phyloP scores from a whole-genome alignment of 1,140 invertebrate species.

The Bursaphelenchus mucronatus region DNA sequence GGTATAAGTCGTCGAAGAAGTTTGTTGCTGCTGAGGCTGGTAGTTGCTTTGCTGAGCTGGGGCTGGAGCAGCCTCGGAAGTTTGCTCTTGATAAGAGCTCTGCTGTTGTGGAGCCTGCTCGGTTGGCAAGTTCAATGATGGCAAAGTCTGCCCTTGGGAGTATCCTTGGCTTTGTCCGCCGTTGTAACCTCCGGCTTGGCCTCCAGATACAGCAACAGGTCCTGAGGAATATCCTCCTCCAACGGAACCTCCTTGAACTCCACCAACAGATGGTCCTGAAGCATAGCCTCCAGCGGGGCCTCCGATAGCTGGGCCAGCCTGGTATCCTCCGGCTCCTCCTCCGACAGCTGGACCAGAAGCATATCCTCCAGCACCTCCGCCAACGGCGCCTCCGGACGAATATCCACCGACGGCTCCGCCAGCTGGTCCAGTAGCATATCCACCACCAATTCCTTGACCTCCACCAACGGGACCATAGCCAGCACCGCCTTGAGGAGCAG shows the following conservation, averaged over 20 bases:
- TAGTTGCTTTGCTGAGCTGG: not conserved
- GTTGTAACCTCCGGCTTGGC: not conserved
- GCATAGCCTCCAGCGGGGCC: not conserved
- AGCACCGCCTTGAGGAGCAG: not conserved
- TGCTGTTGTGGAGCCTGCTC: not conserved
- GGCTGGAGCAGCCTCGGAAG: not conserved
- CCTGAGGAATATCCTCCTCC: slow-evolving; percentile 11
- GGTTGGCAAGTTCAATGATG: slow-evolving; percentile 8
- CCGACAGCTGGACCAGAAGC: not conserved
- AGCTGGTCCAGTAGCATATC: not conserved
- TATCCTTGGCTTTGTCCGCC: slow-evolving; percentile 9
- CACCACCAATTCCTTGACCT: slow-evolving; percentile 18
- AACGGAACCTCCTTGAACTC: not conserved
- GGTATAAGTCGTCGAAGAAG: too few species aligned
- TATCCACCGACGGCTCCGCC: not conserved
- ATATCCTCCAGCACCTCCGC: slow-evolving; percentile 7
- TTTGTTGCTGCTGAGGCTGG: slow-evolving; percentile 16
- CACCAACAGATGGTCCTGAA: slow-evolving; percentile 1
- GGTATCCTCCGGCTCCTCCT: not conserved
- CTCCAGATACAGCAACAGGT: slow-evolving; percentile 1
- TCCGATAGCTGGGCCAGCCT: not conserved
- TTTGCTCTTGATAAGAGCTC: not conserved
- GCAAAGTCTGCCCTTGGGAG: slow-evolving; percentile 7
- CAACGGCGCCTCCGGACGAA: not conserved
- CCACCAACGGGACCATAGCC: not conserved